Conservation (phyloP, 2,113 vertebrate genomes). For the Felis catus region F.catus_Fca126_mat1.0 CM031412.1:41471501-41472000, state of each 20-base stretch:
- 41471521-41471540: neutral
- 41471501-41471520: neutral
- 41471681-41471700: neutral
- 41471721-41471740: neutral
- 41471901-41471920: neutral
- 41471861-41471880: neutral
- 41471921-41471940: neutral
- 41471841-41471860: neutral
- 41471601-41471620: neutral
- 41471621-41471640: neutral
- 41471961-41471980: neutral
- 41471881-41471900: neutral
- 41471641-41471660: neutral
- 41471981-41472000: neutral
- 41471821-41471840: neutral
- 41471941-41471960: neutral
- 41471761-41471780: neutral
- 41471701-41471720: neutral
- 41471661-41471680: neutral
- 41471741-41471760: neutral
- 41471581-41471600: neutral
- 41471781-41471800: slow-evolving; percentile 39
- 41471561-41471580: neutral
- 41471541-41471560: neutral
- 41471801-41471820: neutral